These are phyloP conservation scores for Coilia nasus DNA, from an alignment of 2,797 vertebrate species.

Conservation along the genomic window DNA sequence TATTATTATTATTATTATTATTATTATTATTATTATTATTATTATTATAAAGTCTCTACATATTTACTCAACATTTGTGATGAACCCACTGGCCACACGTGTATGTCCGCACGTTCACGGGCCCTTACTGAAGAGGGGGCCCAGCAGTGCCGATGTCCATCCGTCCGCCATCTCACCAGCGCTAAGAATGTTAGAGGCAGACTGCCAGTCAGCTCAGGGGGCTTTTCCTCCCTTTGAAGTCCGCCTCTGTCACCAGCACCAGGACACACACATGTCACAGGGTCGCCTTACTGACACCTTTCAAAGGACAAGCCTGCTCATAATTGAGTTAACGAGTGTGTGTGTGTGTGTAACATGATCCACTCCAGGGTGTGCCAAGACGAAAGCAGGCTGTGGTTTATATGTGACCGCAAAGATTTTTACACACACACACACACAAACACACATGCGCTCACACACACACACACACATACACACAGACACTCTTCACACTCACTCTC, in stretches of 20 bases:
- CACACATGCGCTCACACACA: not conserved
- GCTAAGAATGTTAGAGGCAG: not conserved
- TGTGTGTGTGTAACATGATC: slow-evolving; percentile 4
- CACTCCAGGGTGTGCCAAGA: not conserved
- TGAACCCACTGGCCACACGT: no score
- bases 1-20: no score
- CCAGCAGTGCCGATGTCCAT: not conserved
- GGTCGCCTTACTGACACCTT: not conserved
- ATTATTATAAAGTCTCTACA: no score
- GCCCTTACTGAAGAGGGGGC: not conserved
- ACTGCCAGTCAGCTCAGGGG: not conserved
- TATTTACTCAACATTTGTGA: no score
- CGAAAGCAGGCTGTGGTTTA: not conserved
- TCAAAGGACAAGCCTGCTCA: not conserved
- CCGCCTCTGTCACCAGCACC: not conserved
- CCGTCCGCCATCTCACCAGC: not conserved
- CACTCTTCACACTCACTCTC: not conserved
- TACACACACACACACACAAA: not conserved
- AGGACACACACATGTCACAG: not conserved
- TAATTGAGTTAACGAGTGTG: slow-evolving; percentile 15
- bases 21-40: no score
- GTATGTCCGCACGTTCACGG: not conserved
- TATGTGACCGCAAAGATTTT: not conserved
- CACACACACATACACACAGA: slow-evolving; percentile 1
- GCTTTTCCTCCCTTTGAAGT: not conserved